Evolutionary conservation across 2,888 invertebrate genomes (phyloP), one percentile per base, ranked within the genome.

Genomic region (Synergus japonicus): DNA sequence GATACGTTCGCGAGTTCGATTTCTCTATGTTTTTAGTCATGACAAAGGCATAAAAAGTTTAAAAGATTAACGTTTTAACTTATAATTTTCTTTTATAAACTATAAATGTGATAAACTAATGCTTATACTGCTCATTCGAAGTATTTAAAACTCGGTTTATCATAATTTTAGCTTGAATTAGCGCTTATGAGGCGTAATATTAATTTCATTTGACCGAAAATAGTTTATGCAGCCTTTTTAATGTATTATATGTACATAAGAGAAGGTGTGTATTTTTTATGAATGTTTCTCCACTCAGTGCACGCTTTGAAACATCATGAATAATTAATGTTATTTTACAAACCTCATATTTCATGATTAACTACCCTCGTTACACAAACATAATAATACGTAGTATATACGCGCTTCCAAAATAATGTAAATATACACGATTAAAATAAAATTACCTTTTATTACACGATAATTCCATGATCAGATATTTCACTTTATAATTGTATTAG

Each of bases 301-400:
- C 29, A 37, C 13, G 49, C 29, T 49, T 29, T 49, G 4, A 22
- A 49, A 29, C 4, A 46, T 49, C 13, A 15, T 41, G n/a, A 69
- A 49, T 69, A 69, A 49, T 69, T 69, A 8, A 69, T 49, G 49
- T 69, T 49, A 69, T 15, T 69, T 69, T 18, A 49, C 49, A 46
- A 7, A 49, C 67, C 43, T 29, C 49, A 9, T 15, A 13, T 49
- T 46, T 29, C 49, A 29, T 69, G 15, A 49, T 37, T 49, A 8
- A 69, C 4, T 49, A 65, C 65, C 8, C 15, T 43, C 41, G 18
- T 65, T 3, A 43, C n/a, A 65, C 15, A 65, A 41, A 37, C 37
- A 41, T 43, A 65, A 65, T n/a, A 7, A 43, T 13, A 7, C 37
- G 7, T 9, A 4, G n/a, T 41, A n/a, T 65, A 2, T 10, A 43